These are phyloP conservation scores for Baryphthengus martii DNA, from an alignment of 2,113 vertebrate species.

Conservation along the genomic window DNA sequence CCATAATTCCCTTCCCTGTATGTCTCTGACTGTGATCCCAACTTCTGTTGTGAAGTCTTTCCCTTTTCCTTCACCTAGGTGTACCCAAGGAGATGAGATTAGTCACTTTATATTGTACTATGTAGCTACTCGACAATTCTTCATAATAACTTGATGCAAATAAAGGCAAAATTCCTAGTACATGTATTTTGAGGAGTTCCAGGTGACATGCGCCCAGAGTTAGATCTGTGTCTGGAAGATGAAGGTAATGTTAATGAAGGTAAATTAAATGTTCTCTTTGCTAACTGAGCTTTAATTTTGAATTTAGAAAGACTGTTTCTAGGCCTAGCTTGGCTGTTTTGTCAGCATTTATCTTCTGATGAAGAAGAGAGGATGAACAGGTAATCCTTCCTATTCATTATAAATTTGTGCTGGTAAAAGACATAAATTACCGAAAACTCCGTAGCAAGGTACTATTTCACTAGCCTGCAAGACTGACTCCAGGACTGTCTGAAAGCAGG, in stretches of 20 bases:
- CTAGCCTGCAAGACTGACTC: not conserved
- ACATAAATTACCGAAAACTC: not conserved
- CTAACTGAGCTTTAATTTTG: not conserved
- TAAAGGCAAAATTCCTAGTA: not conserved
- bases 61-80: not conserved
- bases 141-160: not conserved
- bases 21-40: not conserved
- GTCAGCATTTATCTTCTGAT: not conserved
- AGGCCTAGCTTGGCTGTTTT: not conserved
- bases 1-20: not conserved
- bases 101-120: not conserved
- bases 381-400: not conserved
- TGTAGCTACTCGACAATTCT: not conserved
- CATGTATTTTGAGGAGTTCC: not conserved
- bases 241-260: not conserved
- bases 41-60: not conserved
- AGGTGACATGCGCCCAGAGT: not conserved
- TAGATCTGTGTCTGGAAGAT: not conserved
- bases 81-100: accelerated
- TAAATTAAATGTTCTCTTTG: not conserved
- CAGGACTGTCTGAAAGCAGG: not conserved
- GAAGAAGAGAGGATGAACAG: not conserved
- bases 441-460: not conserved
- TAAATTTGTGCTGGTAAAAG: not conserved
- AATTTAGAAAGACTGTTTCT: not conserved